Evolutionary conservation across 2,797 vertebrate genomes (phyloP).

Genomic region (Bryconaethiops microstoma): DNA sequence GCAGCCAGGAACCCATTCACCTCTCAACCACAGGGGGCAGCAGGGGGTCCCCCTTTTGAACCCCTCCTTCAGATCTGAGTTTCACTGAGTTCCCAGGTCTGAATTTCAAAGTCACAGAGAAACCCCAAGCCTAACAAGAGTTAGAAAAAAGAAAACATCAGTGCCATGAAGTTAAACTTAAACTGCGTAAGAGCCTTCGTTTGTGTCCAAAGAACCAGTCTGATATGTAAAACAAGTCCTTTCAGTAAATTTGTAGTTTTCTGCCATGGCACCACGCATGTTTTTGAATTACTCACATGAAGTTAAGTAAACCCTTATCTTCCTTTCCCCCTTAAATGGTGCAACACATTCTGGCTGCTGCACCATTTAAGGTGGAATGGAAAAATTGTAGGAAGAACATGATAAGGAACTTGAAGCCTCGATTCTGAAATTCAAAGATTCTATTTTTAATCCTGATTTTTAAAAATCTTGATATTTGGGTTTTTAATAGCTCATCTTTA

Average conservation of each 20-base stretch:
- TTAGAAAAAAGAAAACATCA: neutral
- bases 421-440: no score
- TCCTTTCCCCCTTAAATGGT: no score
- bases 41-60: conserved; percentile 1
- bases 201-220: neutral
- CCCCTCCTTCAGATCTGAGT: neutral
- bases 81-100: neutral
- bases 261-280: neutral
- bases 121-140: neutral
- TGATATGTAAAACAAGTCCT: neutral
- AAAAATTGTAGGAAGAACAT: no score
- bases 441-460: no score
- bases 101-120: neutral
- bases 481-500: no score
- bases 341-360: no score
- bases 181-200: neutral
- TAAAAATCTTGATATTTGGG: no score
- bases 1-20: neutral
- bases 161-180: neutral
- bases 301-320: no score
- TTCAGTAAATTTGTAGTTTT: neutral
- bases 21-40: neutral
- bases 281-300: no score
- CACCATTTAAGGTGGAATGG: no score
- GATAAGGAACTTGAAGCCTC: no score